Conservation (phyloP, 2,797 vertebrate species). For the Tokudaia muenninki region DNA sequence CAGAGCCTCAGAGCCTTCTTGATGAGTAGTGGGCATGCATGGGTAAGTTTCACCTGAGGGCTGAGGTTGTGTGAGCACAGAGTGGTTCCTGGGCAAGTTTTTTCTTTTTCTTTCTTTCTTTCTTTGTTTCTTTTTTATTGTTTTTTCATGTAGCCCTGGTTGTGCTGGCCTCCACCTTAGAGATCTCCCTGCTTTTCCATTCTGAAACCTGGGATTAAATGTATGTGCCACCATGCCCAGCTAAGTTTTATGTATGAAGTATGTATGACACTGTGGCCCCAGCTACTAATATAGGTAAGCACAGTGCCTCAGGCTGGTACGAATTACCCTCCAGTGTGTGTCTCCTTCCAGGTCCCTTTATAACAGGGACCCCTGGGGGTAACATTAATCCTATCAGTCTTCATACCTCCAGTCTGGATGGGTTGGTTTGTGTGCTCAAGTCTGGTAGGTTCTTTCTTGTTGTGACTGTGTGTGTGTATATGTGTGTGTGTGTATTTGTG, state of each 20-base stretch:
- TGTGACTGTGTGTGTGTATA: no score
- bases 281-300: not conserved
- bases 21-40: no score
- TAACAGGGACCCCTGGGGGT: not conserved
- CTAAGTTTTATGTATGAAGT: not conserved
- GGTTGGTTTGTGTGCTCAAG: no score
- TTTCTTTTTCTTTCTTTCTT: not conserved
- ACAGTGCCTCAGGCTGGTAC: not conserved
- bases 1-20: no score
- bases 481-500: not conserved
- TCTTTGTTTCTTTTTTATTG: no score
- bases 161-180: not conserved
- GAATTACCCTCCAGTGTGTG: rapidly evolving
- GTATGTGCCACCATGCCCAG: not conserved
- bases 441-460: not conserved
- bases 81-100: rapidly evolving
- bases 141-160: not conserved
- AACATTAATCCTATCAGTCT: not conserved
- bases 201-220: not conserved
- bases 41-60: rapidly evolving
- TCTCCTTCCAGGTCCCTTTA: rapidly evolving
- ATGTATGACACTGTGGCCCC: not conserved
- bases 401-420: rapidly evolving
- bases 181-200: not conserved
- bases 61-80: no score